Percentiles rank a stretch among this genome's conserved stretches.
Conservation (phyloP, 2,888 invertebrate genomes). For the Bombyx huttoni region DNA sequence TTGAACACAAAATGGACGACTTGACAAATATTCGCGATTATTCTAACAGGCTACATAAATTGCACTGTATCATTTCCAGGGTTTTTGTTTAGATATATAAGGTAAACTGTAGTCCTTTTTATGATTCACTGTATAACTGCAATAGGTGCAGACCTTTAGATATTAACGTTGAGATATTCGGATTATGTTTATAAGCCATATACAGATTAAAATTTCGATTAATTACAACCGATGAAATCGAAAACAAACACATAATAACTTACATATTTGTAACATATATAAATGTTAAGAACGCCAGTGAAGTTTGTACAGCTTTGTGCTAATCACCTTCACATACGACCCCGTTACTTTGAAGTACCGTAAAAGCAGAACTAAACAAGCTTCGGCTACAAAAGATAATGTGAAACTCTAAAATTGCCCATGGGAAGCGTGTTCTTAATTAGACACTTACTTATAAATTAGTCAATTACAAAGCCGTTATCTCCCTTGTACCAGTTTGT, state of each 20-base stretch:
- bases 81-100: neutral
- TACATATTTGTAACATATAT: neutral
- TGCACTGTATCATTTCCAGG: neutral
- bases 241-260: neutral
- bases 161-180: too few relatives aligned
- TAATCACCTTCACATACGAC: slow-evolving; percentile 9
- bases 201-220: too few relatives aligned
- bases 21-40: slow-evolving; percentile 14
- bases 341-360: slow-evolving; percentile 19
- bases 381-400: slow-evolving; percentile 11
- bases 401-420: slow-evolving; percentile 9
- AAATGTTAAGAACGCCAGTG: neutral
- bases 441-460: slow-evolving; percentile 12
- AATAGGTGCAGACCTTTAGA: too few relatives aligned
- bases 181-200: too few relatives aligned
- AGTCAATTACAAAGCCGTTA: neutral
- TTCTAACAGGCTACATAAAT: neutral
- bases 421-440: slow-evolving; percentile 17
- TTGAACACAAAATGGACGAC: slow-evolving; percentile 26
- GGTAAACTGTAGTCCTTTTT: too few relatives aligned
- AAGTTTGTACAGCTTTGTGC: slow-evolving; percentile 1
- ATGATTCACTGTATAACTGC: too few relatives aligned
- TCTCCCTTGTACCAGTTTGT: neutral
- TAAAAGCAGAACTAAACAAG: slow-evolving; percentile 18
- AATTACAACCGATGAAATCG: too few relatives aligned